These are phyloP conservation scores for Erannis defoliaria DNA, from an alignment of 2,888 invertebrate genomes.

Conservation along the genomic window DNA sequence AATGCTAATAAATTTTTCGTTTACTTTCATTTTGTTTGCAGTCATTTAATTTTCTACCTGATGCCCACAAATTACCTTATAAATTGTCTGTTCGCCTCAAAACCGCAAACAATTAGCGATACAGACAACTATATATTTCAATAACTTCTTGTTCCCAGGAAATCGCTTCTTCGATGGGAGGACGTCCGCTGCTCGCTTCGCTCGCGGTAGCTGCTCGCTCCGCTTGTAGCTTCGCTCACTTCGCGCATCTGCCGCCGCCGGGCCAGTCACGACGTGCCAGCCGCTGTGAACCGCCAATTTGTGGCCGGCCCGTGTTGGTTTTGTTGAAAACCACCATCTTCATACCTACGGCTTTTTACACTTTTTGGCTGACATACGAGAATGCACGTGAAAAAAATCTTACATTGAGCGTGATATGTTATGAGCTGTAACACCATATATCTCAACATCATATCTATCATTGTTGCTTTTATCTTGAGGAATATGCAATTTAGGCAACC, in stretches of 20 bases:
- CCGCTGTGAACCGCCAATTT: conserved; percentile 83
- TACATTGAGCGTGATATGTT: conserved; percentile 25
- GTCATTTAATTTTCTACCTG: neutral
- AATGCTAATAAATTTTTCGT: too few relatives aligned
- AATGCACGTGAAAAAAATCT: conserved; percentile 60
- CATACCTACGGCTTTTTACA: conserved; percentile 78
- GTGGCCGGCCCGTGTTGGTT: conserved; percentile 85
- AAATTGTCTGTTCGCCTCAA: neutral
- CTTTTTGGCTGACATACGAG: conserved; percentile 63
- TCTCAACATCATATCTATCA: too few relatives aligned
- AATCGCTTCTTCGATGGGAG: neutral
- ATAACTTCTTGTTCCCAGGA: conserved; percentile 6
- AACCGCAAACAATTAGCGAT: neutral
- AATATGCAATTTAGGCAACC: conserved; percentile 6
- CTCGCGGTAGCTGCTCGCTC: conserved; percentile 53
- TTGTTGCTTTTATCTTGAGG: neutral
- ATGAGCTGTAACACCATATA: too few relatives aligned
- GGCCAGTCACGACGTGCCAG: conserved; percentile 81
- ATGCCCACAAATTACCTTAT: neutral
- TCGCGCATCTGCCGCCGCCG: conserved; percentile 63
- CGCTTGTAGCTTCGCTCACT: conserved; percentile 45
- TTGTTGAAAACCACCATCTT: conserved; percentile 82
- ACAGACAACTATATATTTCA: neutral
- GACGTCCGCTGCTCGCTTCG: conserved; percentile 7
- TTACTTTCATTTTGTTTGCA: too few relatives aligned